Conservation (phyloP, 2,888 invertebrate genomes). For the Tiphia femorata region DNA sequence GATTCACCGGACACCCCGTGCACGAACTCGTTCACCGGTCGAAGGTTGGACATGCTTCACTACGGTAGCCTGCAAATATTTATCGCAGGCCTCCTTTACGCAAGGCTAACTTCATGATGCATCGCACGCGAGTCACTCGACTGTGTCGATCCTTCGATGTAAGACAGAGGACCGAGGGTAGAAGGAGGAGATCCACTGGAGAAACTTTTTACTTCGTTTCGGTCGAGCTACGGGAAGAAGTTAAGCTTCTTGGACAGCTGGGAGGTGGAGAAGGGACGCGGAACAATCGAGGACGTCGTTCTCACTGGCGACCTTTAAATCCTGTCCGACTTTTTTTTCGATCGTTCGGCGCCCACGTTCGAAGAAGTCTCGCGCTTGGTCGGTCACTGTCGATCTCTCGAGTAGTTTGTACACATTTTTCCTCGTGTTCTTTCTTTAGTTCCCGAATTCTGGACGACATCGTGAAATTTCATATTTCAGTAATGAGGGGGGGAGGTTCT, state of each 20-base stretch:
- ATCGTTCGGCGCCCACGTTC: too few species aligned
- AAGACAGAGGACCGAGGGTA: conserved; percentile 23
- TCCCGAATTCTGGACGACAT: too few species aligned
- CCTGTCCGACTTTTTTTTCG: too few species aligned
- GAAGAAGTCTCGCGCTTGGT: too few species aligned
- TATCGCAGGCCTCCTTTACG: conserved; percentile 19
- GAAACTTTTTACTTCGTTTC: conserved; percentile 25
- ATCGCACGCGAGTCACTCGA: conserved; percentile 4
- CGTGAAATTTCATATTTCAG: too few species aligned
- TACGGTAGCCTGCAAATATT: conserved; percentile 24
- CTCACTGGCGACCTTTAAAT: too few species aligned
- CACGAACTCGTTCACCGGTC: conserved; percentile 7
- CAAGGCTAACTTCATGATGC: conserved; percentile 31
- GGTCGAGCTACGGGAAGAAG: conserved; percentile 11
- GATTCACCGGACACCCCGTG: not conserved
- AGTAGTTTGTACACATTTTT: too few species aligned
- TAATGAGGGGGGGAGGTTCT: too few species aligned
- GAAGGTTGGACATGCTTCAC: conserved; percentile 17
- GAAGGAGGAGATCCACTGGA: conserved; percentile 33
- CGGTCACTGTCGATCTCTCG: conserved; percentile 24
- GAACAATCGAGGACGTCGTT: too few species aligned
- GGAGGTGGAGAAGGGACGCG: conserved; percentile 13
- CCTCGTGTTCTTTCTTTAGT: too few species aligned
- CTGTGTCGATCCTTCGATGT: conserved; percentile 28
- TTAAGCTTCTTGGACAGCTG: conserved; percentile 26